Evolutionary conservation across 2,797 vertebrate species (phyloP).

Genomic region (Acanthis flammea): DNA sequence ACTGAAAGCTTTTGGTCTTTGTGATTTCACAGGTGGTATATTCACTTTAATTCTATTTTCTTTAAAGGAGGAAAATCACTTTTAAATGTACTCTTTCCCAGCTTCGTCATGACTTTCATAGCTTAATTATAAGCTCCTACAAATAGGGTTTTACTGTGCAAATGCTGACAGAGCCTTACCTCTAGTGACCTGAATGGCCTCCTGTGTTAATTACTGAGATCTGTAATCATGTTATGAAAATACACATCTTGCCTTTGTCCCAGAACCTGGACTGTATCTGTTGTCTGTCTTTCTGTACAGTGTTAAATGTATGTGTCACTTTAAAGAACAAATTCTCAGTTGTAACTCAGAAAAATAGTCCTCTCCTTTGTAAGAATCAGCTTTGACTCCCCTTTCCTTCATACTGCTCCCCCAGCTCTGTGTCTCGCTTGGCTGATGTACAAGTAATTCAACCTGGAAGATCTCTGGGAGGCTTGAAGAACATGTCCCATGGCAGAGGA

Average conservation of each 20-base stretch:
- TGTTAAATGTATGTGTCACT: not conserved
- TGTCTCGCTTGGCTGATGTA: not conserved
- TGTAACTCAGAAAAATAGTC: not conserved
- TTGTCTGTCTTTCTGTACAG: not conserved
- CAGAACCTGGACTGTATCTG: not conserved
- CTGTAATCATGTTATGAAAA: constrained; percentile 22
- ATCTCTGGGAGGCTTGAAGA: not conserved
- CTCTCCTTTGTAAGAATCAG: not conserved
- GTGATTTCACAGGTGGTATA: not conserved
- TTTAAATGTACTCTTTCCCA: not conserved
- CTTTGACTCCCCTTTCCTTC: not conserved
- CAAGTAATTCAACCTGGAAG: not conserved
- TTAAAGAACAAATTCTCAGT: not conserved
- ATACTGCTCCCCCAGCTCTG: not conserved
- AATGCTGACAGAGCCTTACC: constrained; percentile 19
- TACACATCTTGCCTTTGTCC: not conserved
- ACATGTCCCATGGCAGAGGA: not conserved
- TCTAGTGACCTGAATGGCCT: constrained; percentile 8
- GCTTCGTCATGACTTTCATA: not conserved
- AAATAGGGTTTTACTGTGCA: constrained; percentile 1
- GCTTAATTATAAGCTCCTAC: constrained; percentile 44
- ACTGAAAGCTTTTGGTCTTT: not conserved
- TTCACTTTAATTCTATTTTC: not conserved
- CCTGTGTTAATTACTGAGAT: constrained; percentile 12
- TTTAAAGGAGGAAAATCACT: not conserved